phyloP scores from a whole-genome alignment of 1,140 invertebrate genomes.

The Odontomachus brunneus region DNA sequence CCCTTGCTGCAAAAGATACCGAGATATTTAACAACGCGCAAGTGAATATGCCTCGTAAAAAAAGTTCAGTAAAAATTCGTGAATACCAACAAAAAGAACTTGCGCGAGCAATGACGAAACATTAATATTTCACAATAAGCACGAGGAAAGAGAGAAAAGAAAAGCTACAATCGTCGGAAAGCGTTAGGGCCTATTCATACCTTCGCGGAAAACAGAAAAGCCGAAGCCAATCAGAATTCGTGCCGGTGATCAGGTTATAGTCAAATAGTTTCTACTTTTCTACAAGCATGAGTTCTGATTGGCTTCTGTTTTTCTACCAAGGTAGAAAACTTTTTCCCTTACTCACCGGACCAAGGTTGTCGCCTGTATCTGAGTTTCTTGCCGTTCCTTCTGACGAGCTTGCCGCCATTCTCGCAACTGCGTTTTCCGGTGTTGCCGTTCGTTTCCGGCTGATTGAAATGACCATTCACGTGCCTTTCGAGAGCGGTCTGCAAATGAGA shows the following conservation, averaged over 20 bases:
- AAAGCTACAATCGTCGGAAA: not conserved
- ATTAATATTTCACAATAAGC: not conserved
- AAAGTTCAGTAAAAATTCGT: too few species aligned
- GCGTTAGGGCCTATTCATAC: too few species aligned
- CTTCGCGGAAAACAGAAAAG: too few species aligned
- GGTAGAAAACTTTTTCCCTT: too few species aligned
- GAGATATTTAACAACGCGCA: too few species aligned
- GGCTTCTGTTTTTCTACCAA: too few species aligned
- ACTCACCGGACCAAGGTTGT: conserved; percentile 92
- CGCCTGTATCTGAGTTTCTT: conserved; percentile 93
- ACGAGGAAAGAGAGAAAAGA: conserved; percentile 7
- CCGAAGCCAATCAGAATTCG: too few species aligned
- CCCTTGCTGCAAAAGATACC: conserved; percentile 88
- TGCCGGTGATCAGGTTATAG: too few species aligned
- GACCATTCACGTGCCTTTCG: conserved; percentile 96
- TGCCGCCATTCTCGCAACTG: conserved; percentile 89
- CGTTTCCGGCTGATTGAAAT: conserved; percentile 91
- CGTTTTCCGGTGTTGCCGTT: conserved; percentile 88
- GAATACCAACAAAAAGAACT: not conserved
- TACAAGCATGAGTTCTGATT: too few species aligned
- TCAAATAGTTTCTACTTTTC: too few species aligned
- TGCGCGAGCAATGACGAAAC: too few species aligned
- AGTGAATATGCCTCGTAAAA: too few species aligned
- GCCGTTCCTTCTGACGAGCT: conserved; percentile 93
- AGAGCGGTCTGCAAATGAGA: conserved; percentile 89